Evolutionary conservation across 2,888 invertebrate species (phyloP), one percentile per base, ranked within the genome.

Genomic region (Dryadula phaetusa): DNA sequence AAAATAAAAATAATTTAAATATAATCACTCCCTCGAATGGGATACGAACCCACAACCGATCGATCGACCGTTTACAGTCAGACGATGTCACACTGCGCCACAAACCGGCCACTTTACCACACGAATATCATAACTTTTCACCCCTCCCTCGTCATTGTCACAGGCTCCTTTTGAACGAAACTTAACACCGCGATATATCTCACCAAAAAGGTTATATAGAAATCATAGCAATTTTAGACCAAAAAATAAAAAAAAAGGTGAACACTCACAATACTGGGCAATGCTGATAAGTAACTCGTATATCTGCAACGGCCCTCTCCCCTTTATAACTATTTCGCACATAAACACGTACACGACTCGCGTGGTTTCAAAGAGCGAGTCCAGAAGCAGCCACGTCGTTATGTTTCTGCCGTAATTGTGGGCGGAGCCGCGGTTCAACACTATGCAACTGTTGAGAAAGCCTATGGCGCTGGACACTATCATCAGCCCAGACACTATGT

Each of bases 311-410:
- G 80, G 76, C 0, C 92, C 92, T 8, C 80, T 80, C 0, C 89
- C 88, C 37, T 83, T 82, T 6, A 92, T 74, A 40, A 90, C 78
- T 1, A 90, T 82, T 68, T 91, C 90, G 14, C 84, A 81, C 4
- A 91, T 72, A 66, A 92, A 92, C 72, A 91, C 84, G 56, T 92
- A 92, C 5, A 92, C 79, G 0, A 92, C 88, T 0, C 92, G 72
- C 6, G 84, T 85, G 0, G 90, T 90, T 77, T 92, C 92, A 49
- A 92, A 92, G 74, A 92, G 72, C 0, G 92, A 92, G 77, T 91
- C 88, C 3, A 92, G 75, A 14, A 92, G 79, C 37, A 92, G 72
- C 92, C 92, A 92, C 0, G 83, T 82, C 47, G 91, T 90, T 53
- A 92, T 84, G 60, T 86, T 86, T 5, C 84, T 80, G 7, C 85